phyloP scores from a whole-genome alignment of 1,140 invertebrate genomes.

The Danaus melanippus region DNA sequence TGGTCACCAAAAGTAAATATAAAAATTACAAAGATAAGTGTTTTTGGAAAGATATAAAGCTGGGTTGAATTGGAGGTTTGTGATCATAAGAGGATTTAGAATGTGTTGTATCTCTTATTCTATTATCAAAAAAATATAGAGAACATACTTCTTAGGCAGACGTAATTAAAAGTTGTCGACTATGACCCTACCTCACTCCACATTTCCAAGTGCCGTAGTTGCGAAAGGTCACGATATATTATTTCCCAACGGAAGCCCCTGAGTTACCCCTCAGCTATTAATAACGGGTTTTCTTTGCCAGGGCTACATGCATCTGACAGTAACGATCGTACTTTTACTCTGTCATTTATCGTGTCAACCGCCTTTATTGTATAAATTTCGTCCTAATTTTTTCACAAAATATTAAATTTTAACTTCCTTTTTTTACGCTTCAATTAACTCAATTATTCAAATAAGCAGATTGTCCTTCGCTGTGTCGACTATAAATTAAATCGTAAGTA shows the following conservation, averaged over 20 bases:
- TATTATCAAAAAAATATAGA: too few species aligned
- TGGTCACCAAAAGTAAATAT: too few species aligned
- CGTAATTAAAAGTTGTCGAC: too few species aligned
- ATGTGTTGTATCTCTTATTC: too few species aligned
- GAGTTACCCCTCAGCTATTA: conserved; percentile 46
- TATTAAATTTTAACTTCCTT: conserved; percentile 24
- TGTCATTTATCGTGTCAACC: conserved; percentile 45
- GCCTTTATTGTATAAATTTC: conserved; percentile 38
- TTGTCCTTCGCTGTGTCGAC: conserved; percentile 10
- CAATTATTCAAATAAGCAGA: conserved; percentile 21
- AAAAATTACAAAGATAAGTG: too few species aligned
- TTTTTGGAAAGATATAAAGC: too few species aligned
- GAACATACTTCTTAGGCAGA: too few species aligned
- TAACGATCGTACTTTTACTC: conserved; percentile 58
- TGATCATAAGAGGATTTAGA: too few species aligned
- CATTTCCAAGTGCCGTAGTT: conserved; percentile 30
- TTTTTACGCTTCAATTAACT: conserved; percentile 26
- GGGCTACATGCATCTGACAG: conserved; percentile 54
- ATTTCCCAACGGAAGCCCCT: conserved; percentile 39
- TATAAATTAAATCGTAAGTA: too few species aligned
- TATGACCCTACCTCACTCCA: conserved; percentile 8
- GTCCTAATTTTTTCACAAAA: conserved; percentile 18
- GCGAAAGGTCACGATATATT: conserved; percentile 48
- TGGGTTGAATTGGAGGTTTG: too few species aligned
- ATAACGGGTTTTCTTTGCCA: conserved; percentile 54